Base-by-base conservation (phyloP, 2,797 vertebrate species). In the Scomberomorus guttatus region DNA sequence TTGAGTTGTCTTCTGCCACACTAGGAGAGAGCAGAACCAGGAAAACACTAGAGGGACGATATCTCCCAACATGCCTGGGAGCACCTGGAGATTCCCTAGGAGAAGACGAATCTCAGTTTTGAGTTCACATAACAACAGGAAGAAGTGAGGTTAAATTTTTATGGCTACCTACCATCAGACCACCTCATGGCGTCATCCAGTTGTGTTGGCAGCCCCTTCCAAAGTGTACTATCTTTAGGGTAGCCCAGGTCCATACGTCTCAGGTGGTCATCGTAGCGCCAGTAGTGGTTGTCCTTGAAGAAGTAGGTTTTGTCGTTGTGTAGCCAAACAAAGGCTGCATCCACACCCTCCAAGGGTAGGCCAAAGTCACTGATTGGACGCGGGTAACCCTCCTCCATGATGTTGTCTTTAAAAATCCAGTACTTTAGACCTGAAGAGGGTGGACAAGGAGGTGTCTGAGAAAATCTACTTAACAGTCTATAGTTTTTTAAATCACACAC, bases 221-320 rank as follows among this genome's bases (percentile, higher is more conserved):
- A 99, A 5, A 95, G 91, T 8, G 91, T 72, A 52, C 93, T 96
- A 82, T 96, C 97, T 71, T 97, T 96, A 0, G 98, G 98, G 88
- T 97, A 98, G 20, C 97, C 97, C 0, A 93, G 91, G 83, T 99
- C 98, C 98, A 99, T 98, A 20, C 89, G 95, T 27, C 94, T 93
- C 77, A 95, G 89, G 1, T 95, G 97, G 92, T 99, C 97, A 0
- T 99, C 95, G 0, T 97, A 99, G 86, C 97, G 93, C 98, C 98
- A 99, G 94, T 97, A 98, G 48, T 94, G 94, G 83, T 90, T 95
- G 91, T 96, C 97, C 93, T 97, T 99, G 94, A 99, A 99, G 95
- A 99, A 99, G 88, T 99, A 99, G 68, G 98, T 99, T 94, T 98
- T 99, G 87, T 98, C 98, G 63, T 97, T 97, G 94, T 97, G 97